Conservation (phyloP, 2,113 vertebrate species). For the Poicephalus gulielmi region DNA sequence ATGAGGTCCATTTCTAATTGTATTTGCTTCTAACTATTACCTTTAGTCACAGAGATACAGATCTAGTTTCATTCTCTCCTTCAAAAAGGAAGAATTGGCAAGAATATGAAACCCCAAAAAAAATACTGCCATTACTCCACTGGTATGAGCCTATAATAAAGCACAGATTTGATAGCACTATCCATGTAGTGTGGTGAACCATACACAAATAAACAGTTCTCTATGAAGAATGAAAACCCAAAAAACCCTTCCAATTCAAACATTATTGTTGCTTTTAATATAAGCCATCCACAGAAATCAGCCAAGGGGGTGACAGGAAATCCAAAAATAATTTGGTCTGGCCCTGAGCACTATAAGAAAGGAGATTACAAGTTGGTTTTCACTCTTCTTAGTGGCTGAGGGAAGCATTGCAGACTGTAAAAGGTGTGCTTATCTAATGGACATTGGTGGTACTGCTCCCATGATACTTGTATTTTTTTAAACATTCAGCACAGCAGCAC, state of each 20-base stretch:
- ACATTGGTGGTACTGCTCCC: neutral
- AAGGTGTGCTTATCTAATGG: neutral
- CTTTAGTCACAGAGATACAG: conserved; percentile 8
- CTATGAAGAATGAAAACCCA: conserved; percentile 67
- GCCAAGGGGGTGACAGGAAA: conserved; percentile 73
- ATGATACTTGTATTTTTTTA: neutral
- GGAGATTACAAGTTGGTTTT: conserved; percentile 30
- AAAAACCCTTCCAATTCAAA: conserved; percentile 74
- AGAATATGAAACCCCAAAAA: conserved; percentile 37
- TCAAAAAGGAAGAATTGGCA: conserved; percentile 43
- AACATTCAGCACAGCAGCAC: neutral
- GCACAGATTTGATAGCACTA: conserved; percentile 74
- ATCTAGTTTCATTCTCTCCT: conserved; percentile 53
- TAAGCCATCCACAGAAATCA: conserved; percentile 69
- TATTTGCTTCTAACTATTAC: conserved; percentile 22
- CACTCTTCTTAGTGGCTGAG: neutral
- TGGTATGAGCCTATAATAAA: conserved; percentile 69
- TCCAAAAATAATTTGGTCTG: conserved; percentile 73
- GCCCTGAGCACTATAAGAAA: neutral
- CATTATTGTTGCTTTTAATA: conserved; percentile 76
- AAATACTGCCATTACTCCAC: conserved; percentile 36
- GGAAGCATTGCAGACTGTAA: conserved; percentile 13
- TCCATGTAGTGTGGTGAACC: conserved; percentile 71
- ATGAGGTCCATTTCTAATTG: neutral
- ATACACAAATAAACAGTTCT: conserved; percentile 78